Evolutionary conservation across 2,113 vertebrate species (phyloP).

Genomic region (Collichthys lucidus): DNA sequence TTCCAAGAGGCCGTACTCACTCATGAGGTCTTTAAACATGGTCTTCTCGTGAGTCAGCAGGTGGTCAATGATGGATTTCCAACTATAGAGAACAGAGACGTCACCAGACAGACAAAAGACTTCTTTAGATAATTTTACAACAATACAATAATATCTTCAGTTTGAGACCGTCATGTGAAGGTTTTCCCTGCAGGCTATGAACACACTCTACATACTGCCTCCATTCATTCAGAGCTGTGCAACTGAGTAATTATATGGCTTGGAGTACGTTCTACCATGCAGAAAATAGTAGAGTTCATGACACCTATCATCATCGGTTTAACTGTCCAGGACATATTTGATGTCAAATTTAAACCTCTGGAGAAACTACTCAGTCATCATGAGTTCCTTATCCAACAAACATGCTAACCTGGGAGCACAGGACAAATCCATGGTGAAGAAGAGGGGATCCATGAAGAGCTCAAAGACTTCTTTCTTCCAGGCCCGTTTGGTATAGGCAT

Average conservation of each 20-base stretch:
- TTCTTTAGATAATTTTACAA: neutral
- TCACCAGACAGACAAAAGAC: neutral
- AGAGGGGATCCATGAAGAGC: conserved; percentile 94
- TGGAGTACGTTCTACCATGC: too few relatives aligned
- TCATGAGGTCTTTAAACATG: conserved; percentile 99
- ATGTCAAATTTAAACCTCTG: too few relatives aligned
- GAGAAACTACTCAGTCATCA: too few relatives aligned
- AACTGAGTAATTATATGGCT: too few relatives aligned
- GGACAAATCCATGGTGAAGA: conserved; percentile 95
- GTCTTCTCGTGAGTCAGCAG: conserved; percentile 98
- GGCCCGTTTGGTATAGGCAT: conserved; percentile 95
- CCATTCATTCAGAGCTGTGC: too few relatives aligned
- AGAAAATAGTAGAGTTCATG: too few relatives aligned
- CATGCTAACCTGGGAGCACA: conserved; percentile 88
- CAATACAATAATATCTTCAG: neutral
- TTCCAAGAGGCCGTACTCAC: conserved; percentile 85
- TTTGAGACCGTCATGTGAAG: neutral
- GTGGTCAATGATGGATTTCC: conserved; percentile 96
- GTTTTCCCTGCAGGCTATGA: neutral
- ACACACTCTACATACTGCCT: too few relatives aligned
- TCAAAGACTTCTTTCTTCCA: conserved; percentile 98
- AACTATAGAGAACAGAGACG: conserved; percentile 80
- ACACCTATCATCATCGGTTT: too few relatives aligned
- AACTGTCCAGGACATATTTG: too few relatives aligned
- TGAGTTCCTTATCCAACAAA: neutral